A percentile compares a stretch with the other conserved stretches of the same genome.
Conservation (phyloP, 1,140 invertebrate genomes). For the Magallana ariakensis region DNA sequence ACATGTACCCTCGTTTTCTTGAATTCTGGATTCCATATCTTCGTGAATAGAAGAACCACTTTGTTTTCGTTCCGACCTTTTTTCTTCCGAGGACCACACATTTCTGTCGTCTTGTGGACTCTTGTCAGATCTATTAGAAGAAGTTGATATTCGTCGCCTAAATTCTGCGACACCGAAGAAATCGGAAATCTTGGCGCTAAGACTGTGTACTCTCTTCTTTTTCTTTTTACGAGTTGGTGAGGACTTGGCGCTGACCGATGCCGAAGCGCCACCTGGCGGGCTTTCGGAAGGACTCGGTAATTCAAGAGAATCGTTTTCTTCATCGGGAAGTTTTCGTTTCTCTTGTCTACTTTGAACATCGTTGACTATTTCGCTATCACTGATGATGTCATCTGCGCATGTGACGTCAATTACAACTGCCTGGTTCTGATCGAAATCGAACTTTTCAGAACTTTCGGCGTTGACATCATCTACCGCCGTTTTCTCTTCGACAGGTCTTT, state of each 20-base stretch:
- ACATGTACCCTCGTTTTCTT: not conserved
- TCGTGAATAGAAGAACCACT: constrained; percentile 8
- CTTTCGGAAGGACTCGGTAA: not conserved
- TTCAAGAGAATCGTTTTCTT: not conserved
- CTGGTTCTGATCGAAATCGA: not conserved
- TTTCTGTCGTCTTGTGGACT: constrained; percentile 1
- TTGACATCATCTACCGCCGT: not conserved
- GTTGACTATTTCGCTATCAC: not conserved
- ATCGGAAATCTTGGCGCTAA: not conserved
- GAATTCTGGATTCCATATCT: not conserved
- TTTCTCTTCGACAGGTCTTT: not conserved
- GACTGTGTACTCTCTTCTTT: not conserved
- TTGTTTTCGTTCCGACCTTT: not conserved
- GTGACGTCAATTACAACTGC: not conserved
- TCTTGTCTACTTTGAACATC: not conserved
- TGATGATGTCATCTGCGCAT: not conserved
- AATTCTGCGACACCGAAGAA: constrained; percentile 8
- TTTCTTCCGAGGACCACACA: not conserved
- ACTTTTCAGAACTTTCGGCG: not conserved
- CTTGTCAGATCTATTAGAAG: not conserved
- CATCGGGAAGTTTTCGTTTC: not conserved
- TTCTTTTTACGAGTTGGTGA: constrained; percentile 11
- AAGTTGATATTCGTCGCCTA: not conserved
- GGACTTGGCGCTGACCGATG: not conserved
- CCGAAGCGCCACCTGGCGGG: not conserved